Evolutionary conservation across 2,888 invertebrate genomes (phyloP), one percentile per base, ranked within the genome.

Genomic region (Falcaria lacertinaria): DNA sequence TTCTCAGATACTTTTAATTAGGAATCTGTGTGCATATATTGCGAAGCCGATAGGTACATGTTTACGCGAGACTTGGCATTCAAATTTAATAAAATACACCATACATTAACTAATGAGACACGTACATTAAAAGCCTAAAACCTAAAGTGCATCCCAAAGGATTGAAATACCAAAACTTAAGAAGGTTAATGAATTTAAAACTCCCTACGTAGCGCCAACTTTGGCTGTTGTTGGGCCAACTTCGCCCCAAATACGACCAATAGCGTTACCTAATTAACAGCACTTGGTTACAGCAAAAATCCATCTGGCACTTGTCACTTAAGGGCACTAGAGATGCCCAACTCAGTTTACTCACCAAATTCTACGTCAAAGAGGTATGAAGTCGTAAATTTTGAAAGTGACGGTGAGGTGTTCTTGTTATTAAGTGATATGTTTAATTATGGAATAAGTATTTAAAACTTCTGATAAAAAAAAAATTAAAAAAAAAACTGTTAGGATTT

Each of bases 221-320:
- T 37, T 15, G 37, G 37, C 25, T 8, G 28, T 2, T 28, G 28
- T 28, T 28, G 28, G 47, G 47, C 49, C 60, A 68, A 72, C 71
- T 69, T 66, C 54, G 64, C 57, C 80, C 74, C 73, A 78, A 73
- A 83, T 84, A 65, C 64, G 68, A 62, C 76, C 83, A 76, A 85
- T 86, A 84, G 74, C 73, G 63, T 60, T 38, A 61, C 52, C 65
- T 77, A 76, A 77, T 79, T 80, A 83, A 66, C 71, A 74, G 65
- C 57, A 60, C 66, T 61, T 52, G 73, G 69, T 57, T 69, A 89
- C 88, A 89, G 78, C 88, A 89, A 89, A 89, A 89, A 89, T 89
- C 88, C 88, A 89, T 89, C 87, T 82, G 72, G 53, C 80, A 85
- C 78, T 85, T 82, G 80, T 72, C 85, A 74, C 85, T 83, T 87